These are phyloP conservation scores for Dendroctonus ponderosae DNA, from an alignment of 1,140 invertebrate genomes.

Conservation along the genomic window DNA sequence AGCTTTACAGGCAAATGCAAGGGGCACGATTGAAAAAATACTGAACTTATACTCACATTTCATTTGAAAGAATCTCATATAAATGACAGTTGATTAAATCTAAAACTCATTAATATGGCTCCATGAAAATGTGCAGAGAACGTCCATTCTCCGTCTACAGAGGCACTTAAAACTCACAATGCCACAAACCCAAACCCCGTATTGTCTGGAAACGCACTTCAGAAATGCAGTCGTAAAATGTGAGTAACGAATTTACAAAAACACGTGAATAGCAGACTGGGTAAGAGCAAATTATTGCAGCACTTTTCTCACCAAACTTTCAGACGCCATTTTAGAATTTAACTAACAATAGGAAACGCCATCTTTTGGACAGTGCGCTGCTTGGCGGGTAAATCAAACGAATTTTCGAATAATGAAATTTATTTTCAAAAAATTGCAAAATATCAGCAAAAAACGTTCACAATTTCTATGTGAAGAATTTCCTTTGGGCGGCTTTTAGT, in stretches of 20 bases:
- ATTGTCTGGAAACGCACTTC: background rate
- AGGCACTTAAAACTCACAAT: conserved; percentile 34
- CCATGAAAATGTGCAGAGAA: conserved; percentile 37
- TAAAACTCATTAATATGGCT: conserved; percentile 48
- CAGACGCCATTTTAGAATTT: conserved; percentile 46
- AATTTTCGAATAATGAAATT: too few species aligned
- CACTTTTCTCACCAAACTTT: conserved; percentile 44
- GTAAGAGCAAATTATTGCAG: conserved; percentile 36
- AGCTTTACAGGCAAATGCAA: background rate
- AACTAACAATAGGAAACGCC: conserved; percentile 46
- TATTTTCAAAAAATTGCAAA: too few species aligned
- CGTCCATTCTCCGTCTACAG: conserved; percentile 33
- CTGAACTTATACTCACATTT: conserved; percentile 39
- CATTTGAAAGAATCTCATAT: conserved; percentile 37
- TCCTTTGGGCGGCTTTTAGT: too few species aligned
- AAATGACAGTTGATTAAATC: conserved; percentile 35
- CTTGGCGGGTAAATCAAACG: conserved; percentile 39
- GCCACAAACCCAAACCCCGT: background rate
- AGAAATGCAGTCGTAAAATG: background rate
- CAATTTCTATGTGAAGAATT: too few species aligned
- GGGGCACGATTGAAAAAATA: too few species aligned
- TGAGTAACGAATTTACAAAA: conserved; percentile 22
- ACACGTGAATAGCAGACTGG: conserved; percentile 12
- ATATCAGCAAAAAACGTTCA: too few species aligned
- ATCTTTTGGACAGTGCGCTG: conserved; percentile 38